Evolutionary conservation across 2,888 invertebrate species (phyloP), one percentile per base, ranked within the genome.

Genomic region (Lepetodrilus schrolli): DNA sequence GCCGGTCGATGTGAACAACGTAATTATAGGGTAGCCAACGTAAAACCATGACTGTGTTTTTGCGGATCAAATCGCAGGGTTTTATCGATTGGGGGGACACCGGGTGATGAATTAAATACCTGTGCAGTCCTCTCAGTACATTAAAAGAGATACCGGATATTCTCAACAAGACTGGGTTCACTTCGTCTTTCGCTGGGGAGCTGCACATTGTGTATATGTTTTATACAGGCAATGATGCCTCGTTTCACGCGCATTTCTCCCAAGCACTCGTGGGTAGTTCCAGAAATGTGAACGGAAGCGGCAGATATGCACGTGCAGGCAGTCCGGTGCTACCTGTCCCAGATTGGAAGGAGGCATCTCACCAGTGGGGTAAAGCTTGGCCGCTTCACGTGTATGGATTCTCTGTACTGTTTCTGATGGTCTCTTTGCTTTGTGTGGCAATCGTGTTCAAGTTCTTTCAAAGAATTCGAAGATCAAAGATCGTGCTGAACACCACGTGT

Each of bases 311-410:
- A 58, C 47, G 26, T 47, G 68, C 5, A 17, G 34, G n/a, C 26
- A 23, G 58, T 30, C 48, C 65, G 7, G 30, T 77, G 7, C 70
- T 73, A 1, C 75, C 74, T 8, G 37, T 89, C 17, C 91, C 92
- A 26, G 90, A 91, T 73, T 90, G 91, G 86, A 87, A 74, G 3
- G 72, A 58, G 10, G 83, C 86, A 5, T 72, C 69, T 37, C 65
- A 20, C 0, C 72, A 91, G 70, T 88, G 92, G 79, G 89, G 89
- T 79, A 92, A 92, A 92, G 90, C 91, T 48, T 92, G 93, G 88
- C 90, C 92, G 69, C 84, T 93, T 47, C 93, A 93, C 86, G 91
- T 92, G 17, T 93, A 93, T 82, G 92, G 92, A 65, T 92, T 93
- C 80, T 92, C 92, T 74, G 91, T 92, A 78, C 91, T 93, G 74